Evolutionary conservation across 2,888 invertebrate genomes (phyloP), one percentile per base, ranked within the genome.

Genomic region (Agapostemon virescens): DNA sequence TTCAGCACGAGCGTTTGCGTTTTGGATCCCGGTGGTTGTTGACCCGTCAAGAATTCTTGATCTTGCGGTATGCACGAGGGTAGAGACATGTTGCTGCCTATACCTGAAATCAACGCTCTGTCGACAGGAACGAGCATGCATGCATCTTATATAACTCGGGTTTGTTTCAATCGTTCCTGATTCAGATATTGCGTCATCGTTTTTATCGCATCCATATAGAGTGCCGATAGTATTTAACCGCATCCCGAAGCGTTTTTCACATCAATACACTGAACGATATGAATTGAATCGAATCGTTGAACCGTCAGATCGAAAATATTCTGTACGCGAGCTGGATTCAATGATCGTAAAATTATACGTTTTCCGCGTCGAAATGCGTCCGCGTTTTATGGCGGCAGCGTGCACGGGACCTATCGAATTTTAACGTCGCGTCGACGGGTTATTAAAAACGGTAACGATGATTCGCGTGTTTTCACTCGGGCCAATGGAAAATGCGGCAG

Each of bases 41-140:
- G 84, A 30, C 81, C 81, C 33, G 82, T 77, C 20, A 84, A 55
- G 64, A 88, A 83, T 68, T 90, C 90, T 40, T 89, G 90, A 58
- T 91, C 91, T 66, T 90, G 90, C 17, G 87, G 86, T 20, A 91
- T 87, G 74, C 90, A 90, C 2, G 90, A 90, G 6, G 92, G 91
- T 38, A 92, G 83, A n/a, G 92, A 92, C 86, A 90, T 88, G 86
- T 92, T 92, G 79, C 92, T 92, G 61, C 92, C 92, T 64, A 92
- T 88, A 15, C 90, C 90, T 38, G 88, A 88, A 67, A 92, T 88
- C 30, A 92, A 85, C 23, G 91, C 90, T 33, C 91, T 92, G 75
- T 23, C 67, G 42, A 63, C 17, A 23, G 45, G 45, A 36, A 70
- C 30, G 42, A 70, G 70, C 20, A 38, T 13, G 36, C 11, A 4